Evolutionary conservation across 1,140 invertebrate species (phyloP).

Genomic region (Cardiocondyla obscurior): DNA sequence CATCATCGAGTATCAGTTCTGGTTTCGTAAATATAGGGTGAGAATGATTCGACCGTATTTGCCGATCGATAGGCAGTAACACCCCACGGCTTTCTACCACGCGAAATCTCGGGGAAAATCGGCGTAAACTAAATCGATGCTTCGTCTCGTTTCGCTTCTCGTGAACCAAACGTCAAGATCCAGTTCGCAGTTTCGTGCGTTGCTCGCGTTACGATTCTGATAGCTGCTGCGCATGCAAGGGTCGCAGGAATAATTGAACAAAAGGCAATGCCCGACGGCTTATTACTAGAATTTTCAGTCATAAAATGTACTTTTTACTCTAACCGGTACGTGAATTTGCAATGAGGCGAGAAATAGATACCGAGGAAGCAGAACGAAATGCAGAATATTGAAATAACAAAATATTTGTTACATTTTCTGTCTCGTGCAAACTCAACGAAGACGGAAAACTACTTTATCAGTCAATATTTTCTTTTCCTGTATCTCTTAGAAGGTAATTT

Average conservation of each 20-base stretch:
- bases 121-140: neutral
- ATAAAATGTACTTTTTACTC: neutral
- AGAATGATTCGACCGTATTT: conserved; percentile 2
- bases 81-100: neutral
- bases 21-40: conserved; percentile 85
- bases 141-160: neutral
- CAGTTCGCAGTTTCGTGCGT: neutral
- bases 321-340: neutral
- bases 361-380: neutral
- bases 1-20: conserved; percentile 89
- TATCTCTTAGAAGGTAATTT: neutral
- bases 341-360: neutral
- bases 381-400: conserved; percentile 24
- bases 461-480: neutral
- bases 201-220: conserved; percentile 17
- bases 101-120: neutral
- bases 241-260: conserved; percentile 7
- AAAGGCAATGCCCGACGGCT: neutral
- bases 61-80: neutral
- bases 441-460: conserved; percentile 11
- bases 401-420: neutral
- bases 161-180: neutral
- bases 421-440: neutral
- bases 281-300: conserved; percentile 22
- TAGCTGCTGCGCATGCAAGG: conserved; percentile 9